phyloP scores from a whole-genome alignment of 2,113 vertebrate genomes.

The Aspidoscelis tigris region DNA sequence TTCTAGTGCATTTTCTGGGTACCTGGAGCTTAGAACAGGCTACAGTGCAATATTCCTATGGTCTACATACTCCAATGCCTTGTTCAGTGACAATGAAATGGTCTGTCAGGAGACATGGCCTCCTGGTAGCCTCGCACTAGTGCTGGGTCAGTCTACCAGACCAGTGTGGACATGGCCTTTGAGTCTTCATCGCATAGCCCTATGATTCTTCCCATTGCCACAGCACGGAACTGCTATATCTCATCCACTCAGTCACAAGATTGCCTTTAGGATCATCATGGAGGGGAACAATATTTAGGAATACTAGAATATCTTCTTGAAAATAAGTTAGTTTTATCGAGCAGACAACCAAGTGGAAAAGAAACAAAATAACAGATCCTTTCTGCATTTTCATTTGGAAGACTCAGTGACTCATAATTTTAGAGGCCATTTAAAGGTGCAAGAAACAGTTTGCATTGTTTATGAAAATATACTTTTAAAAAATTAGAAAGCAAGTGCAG shows the following conservation, averaged over 20 bases:
- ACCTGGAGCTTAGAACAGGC: no score
- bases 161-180: no score
- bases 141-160: no score
- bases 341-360: not conserved
- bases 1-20: no score
- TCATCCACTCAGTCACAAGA: not conserved
- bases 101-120: no score
- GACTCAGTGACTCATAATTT: not conserved
- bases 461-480: not conserved
- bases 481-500: not conserved
- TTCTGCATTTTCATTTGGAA: constrained; percentile 10
- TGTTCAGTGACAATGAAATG: no score
- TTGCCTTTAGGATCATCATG: not conserved
- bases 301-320: not conserved
- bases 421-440: not conserved
- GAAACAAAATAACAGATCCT: not conserved
- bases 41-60: no score
- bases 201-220: not conserved
- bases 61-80: no score
- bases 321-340: not conserved
- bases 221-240: not conserved
- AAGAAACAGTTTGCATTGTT: not conserved
- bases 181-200: not conserved
- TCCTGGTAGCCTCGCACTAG: no score
- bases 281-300: not conserved